Base-by-base conservation (phyloP, 1,140 invertebrate species). In the Trichonephila clavipes region DNA sequence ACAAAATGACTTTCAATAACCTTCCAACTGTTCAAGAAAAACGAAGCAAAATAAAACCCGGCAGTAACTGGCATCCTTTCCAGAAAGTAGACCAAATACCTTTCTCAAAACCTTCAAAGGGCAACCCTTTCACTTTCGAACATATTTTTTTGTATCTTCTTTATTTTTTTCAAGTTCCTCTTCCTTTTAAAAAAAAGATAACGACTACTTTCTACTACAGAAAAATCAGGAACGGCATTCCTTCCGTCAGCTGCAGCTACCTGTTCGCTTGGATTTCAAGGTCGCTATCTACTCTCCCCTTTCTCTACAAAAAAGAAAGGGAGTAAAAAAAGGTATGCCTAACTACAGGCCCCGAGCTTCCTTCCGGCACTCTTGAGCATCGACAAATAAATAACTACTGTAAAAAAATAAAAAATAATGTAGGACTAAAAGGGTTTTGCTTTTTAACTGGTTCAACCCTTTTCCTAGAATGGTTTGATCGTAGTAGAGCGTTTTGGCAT, bases 71-170 rank as follows among this genome's bases (percentile, higher is more conserved):
- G 34, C 86, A 64, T 88, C 86, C 86, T 66, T 64, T 88, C 58
- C 24, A 21, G 86, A 88, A 88, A 88, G 86, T 88, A 88, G 86
- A 88, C 61, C 86, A 88, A 88, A 88, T 88, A 58, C 61, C 62
- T 88, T 64, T 40, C 86, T 62, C 62, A 88, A 58, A 61, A 61
- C 86, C 86, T 88, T 88, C 61, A 88, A 88, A 64, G 59, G 18
- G 64, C 86, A 88, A 88, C 86, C 86, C 86, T 88, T 88, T 88
- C 86, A 64, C 59, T 88, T 85, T 61, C 51, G 21, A 5, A 2
- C 21, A 24, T 7, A 7, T 77, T 77, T 40, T 28, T 77, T 72
- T 24, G 24, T 40, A 40, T 19, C 62, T 64, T 19, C 16, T 64
- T 64, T 64, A 19, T 28, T 77, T 77, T 77, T 83, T n/a, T n/a